phyloP scores from a whole-genome alignment of 1,140 invertebrate genomes.

The Condylostylus longicornis region DNA sequence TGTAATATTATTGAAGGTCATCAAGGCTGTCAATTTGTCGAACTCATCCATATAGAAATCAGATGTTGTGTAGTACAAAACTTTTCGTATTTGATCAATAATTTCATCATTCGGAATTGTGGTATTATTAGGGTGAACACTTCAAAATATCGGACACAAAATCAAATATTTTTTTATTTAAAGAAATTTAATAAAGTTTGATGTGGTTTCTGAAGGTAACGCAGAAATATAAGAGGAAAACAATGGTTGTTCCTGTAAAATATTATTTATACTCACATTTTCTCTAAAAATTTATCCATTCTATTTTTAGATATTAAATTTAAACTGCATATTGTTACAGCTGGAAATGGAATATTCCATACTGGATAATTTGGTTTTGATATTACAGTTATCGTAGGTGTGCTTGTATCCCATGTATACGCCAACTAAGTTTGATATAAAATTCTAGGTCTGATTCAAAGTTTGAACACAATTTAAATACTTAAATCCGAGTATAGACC shows the following conservation, averaged over 20 bases:
- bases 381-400: slow-evolving; percentile 39
- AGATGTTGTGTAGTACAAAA: slow-evolving; percentile 15
- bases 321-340: slow-evolving; percentile 49
- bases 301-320: slow-evolving; percentile 36
- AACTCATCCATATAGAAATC: slow-evolving; percentile 11
- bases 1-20: slow-evolving; percentile 29
- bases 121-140: slow-evolving; percentile 17
- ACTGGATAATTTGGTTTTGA: slow-evolving; percentile 53
- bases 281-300: slow-evolving; percentile 24
- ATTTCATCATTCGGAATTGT: slow-evolving; percentile 14
- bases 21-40: slow-evolving; percentile 26
- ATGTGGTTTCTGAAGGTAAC: neutral
- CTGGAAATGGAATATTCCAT: slow-evolving; percentile 54
- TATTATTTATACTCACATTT: slow-evolving; percentile 17
- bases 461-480: too few species aligned
- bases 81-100: slow-evolving; percentile 18
- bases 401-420: slow-evolving; percentile 33
- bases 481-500: too few species aligned
- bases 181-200: neutral
- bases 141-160: slow-evolving; percentile 5
- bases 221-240: neutral
- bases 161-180: neutral
- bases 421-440: too few species aligned
- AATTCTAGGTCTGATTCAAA: too few species aligned
- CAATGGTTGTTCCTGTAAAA: neutral